Base-by-base conservation (phyloP, 2,113 vertebrate species). In the Mus musculus region DNA sequence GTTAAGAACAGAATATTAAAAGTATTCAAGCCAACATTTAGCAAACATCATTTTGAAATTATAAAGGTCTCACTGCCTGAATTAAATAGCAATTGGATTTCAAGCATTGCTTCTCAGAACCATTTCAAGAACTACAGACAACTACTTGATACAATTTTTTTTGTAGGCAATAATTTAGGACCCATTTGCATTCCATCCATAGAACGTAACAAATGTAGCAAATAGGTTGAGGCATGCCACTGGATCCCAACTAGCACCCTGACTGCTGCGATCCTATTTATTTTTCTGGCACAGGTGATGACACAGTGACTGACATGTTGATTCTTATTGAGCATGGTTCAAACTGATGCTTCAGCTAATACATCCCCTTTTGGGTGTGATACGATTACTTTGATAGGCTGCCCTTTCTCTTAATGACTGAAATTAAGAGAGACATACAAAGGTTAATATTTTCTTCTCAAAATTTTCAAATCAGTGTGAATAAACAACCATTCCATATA, bases 41-140 rank as follows among this genome's bases (percentile, higher is more conserved):
- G 93, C 94, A 97, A 98, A 97, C 97, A 96, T 95, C 97, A 98
- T 78, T 93, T 97, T 97, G 97, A 96, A 96, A 97, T 93, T 97
- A 93, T 82, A 96, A 96, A 97, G 92, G 91, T 26, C 7, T 96
- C 93, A 81, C 94, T 97, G 95, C 98, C 97, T 96, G 76, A 98
- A 96, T 98, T 97, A 98, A 98, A 98, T 92, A 97, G 73, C 97
- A 98, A 98, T 69, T 97, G 97, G 88, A 97, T 98, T 98, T 98
- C 98, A 96, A 98, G 96, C 97, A 95, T 97, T 97, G 96, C 91
- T 94, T 96, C 97, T 96, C 97, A 97, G 93, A 96, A 97, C 78
- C 92, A 95, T 89, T 95, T 91, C 65, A 95, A 96, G 72, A 91
- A 87, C 73, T 96, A 71, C 6, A 93, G 95, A 97, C 95, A 98